phyloP scores from a whole-genome alignment of 2,797 vertebrate genomes.

The Brachyrhaphis roseni region DNA sequence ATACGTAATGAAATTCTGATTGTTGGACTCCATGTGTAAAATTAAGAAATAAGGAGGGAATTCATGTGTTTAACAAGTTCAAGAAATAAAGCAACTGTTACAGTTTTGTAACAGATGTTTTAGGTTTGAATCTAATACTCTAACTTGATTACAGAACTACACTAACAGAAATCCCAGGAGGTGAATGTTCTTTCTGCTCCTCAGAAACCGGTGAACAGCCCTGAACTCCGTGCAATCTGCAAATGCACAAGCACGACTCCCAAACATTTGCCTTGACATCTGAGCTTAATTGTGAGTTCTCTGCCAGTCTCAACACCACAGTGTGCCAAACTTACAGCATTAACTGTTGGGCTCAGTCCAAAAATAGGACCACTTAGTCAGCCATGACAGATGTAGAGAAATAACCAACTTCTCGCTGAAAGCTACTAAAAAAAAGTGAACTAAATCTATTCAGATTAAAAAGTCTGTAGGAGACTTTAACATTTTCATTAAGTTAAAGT shows the following conservation, averaged over 20 bases:
- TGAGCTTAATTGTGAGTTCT: conserved; percentile 46
- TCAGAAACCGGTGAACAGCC: conserved; percentile 36
- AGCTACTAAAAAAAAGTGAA: conserved; percentile 31
- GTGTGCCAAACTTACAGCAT: conserved; percentile 40
- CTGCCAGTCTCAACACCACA: conserved; percentile 33
- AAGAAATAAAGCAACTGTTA: neutral
- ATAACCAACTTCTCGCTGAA: conserved; percentile 31
- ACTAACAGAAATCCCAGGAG: conserved; percentile 13
- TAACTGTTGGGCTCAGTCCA: conserved; percentile 47
- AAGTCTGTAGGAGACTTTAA: conserved; percentile 28
- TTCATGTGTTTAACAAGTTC: neutral
- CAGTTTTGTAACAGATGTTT: neutral
- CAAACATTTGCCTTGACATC: conserved; percentile 62
- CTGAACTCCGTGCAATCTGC: conserved; percentile 20
- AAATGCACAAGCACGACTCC: conserved; percentile 41
- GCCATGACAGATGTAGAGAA: conserved; percentile 39
- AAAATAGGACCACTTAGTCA: conserved; percentile 48
- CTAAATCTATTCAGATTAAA: conserved; percentile 30
- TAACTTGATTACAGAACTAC: neutral
- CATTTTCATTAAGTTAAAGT: conserved; percentile 31
- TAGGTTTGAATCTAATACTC: neutral
- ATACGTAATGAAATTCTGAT: neutral
- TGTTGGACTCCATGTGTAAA: neutral
- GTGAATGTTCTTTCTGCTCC: neutral
- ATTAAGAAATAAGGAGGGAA: neutral